A percentile compares a stretch with the other conserved stretches of the same genome.
Conservation (phyloP, 2,888 invertebrate species). For the Drosophila fulvimacula region DNA sequence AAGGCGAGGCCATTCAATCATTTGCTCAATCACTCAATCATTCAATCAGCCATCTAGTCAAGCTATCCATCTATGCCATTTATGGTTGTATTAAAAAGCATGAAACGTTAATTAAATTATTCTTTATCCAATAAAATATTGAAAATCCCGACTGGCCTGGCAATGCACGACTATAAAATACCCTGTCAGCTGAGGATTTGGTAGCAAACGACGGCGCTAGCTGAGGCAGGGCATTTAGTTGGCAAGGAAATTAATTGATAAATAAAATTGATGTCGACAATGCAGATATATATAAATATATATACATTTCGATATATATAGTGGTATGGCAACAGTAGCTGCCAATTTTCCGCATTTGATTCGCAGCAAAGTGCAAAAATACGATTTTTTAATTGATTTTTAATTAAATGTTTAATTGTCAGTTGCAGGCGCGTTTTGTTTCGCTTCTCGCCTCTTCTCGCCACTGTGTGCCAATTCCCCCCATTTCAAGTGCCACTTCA, state of each 20-base stretch:
- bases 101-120: conserved; percentile 58
- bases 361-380: conserved; percentile 59
- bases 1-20: conserved; percentile 6
- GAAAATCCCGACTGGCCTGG: conserved; percentile 10
- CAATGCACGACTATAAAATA: conserved; percentile 12
- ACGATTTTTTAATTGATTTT: conserved; percentile 70
- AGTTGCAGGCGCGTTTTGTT: conserved; percentile 60
- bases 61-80: conserved; percentile 39
- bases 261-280: neutral
- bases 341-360: conserved; percentile 4
- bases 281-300: neutral
- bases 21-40: conserved; percentile 5
- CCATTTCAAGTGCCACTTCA: conserved; percentile 43
- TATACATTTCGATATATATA: neutral
- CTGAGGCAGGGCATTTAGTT: neutral
- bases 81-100: conserved; percentile 35
- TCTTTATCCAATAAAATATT: conserved; percentile 43
- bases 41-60: conserved; percentile 13
- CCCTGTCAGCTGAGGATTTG: neutral
- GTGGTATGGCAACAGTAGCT: neutral
- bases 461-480: conserved; percentile 39
- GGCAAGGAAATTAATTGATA: neutral
- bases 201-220: neutral
- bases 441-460: neutral
- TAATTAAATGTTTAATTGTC: conserved; percentile 77